phyloP scores from a whole-genome alignment of 2,888 invertebrate genomes.

The Plebejus anna region DNA sequence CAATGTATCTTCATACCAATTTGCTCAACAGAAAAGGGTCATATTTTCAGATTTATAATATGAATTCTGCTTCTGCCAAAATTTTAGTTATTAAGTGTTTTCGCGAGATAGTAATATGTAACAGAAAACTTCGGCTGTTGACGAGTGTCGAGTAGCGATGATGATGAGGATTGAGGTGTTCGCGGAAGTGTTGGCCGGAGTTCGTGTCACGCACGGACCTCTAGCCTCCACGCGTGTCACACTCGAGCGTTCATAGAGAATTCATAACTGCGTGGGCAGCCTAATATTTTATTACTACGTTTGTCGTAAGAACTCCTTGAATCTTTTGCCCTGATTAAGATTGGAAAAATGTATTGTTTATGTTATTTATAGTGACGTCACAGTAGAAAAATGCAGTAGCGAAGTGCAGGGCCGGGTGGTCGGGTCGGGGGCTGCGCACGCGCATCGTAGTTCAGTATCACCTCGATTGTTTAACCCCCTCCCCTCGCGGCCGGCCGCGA shows the following conservation, averaged over 20 bases:
- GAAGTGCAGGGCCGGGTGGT: constrained; percentile 61
- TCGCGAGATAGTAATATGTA: no score
- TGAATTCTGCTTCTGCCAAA: no score
- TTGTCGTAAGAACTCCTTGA: neutral
- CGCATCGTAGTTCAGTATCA: constrained; percentile 67
- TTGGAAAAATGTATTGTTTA: neutral
- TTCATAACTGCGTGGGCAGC: neutral
- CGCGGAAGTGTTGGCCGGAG: constrained; percentile 5
- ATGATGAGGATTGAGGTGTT: neutral
- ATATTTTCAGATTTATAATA: no score
- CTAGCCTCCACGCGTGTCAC: neutral
- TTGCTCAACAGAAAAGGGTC: no score
- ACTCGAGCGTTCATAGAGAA: neutral
- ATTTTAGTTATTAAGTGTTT: no score
- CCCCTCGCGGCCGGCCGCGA: constrained; percentile 53
- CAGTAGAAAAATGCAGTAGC: constrained; percentile 66
- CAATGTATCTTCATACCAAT: no score
- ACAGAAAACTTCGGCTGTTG: neutral
- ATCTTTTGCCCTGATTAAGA: neutral
- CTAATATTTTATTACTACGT: neutral
- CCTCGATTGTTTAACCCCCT: constrained; percentile 75
- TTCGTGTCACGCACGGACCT: constrained; percentile 14
- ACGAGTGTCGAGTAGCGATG: neutral
- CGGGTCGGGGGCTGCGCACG: constrained; percentile 52
- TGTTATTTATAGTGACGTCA: constrained; percentile 55